Evolutionary conservation across 1,140 invertebrate genomes (phyloP), one percentile per base, ranked within the genome.

Genomic region (Scaptomyza montana): DNA sequence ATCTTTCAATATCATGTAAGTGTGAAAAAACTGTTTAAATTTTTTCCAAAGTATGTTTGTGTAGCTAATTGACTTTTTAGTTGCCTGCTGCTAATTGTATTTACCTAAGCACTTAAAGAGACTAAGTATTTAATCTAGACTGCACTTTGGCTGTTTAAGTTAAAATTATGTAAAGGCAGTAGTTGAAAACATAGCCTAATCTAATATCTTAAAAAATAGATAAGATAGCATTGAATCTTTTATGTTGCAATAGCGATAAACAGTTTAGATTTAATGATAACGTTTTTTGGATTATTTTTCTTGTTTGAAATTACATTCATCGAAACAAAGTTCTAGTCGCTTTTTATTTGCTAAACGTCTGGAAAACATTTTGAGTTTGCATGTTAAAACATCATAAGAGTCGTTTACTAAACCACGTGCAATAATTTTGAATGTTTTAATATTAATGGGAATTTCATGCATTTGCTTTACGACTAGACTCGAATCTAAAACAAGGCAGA

Each of bases 1-100:
- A 94, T 98, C 66, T 96, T 96, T 91, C 96, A 94, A 74, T 95
- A 97, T 92, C 95, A 97, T 94, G 95, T 97, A 93, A 93, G 90
- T 91, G 45, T 6, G 19, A 49, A 49, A 62, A 41, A 19, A 1
- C 1, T 30, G 13, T 6, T 12, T 10, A 25, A 1, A 36, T 12
- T 33, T 16, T 12, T 16, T 28, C 43, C 21, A 21, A n/a, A 19
- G 13, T 69, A 25, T 43, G 21, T 60, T 19, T 36, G 55, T 21
- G 49, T 61, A 47, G 68, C 19, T 16, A 36, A 36, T 36, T 8
- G 33, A n/a, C 25, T 21, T 50, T 57, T 56, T 36, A 33, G 30
- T 33, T 30, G 8, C 16, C 12, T 49, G 43, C 28, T 21, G 59
- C 47, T 49, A 49, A 49, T 61, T 39, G 59, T 61, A 49, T 61